Base-by-base conservation (phyloP, 1,140 invertebrate genomes). In the Stegodyphus mimosarum region DNA sequence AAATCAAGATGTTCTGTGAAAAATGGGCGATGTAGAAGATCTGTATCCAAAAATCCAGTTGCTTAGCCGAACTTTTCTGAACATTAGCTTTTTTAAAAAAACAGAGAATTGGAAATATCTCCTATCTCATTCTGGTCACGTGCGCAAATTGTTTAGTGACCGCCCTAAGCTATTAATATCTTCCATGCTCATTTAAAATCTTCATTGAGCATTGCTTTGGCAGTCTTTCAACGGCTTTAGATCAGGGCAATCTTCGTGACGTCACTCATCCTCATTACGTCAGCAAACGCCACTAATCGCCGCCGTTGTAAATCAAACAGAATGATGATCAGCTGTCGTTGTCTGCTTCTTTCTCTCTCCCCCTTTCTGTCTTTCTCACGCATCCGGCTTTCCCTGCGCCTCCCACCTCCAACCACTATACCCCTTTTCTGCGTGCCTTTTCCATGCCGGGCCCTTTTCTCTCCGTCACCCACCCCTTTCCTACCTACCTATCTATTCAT, bases 291-390 rank as follows among this genome's bases (percentile, higher is more conserved):
- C 60, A 49, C 66, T 80, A 80, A 80, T 80, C 78, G 71, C 67
- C 69, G 78, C 33, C 78, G 51, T 63, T 80, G 67, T 80, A 71
- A 80, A 80, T 80, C 53, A 49, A 72, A 72, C 49, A 60, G 70
- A 60, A 60, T 74, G 78, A 72, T 66, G 67, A 80, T 80, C 78
- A 71, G 78, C 78, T 80, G 78, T 80, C 78, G 11, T 77, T 49
- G 55, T 60, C 55, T 60, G 55, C 15, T 60, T 15, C 15, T 60
- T 60, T 60, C 55, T 9, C 15, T 60, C 55, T 60, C 55, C 15
- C 55, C 33, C 33, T 33, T 33, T 33, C 9, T 60, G 15, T 11
- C 55, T 60, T 60, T 60, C 55, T 60, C 55, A 60, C 55, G 55
- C 55, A 60, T 60, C 15, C 15, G 55, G 33, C 55, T 11, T 15